These are phyloP conservation scores for Dusona sp. DNA, from an alignment of 2,888 invertebrate species.

Conservation along the genomic window DNA sequence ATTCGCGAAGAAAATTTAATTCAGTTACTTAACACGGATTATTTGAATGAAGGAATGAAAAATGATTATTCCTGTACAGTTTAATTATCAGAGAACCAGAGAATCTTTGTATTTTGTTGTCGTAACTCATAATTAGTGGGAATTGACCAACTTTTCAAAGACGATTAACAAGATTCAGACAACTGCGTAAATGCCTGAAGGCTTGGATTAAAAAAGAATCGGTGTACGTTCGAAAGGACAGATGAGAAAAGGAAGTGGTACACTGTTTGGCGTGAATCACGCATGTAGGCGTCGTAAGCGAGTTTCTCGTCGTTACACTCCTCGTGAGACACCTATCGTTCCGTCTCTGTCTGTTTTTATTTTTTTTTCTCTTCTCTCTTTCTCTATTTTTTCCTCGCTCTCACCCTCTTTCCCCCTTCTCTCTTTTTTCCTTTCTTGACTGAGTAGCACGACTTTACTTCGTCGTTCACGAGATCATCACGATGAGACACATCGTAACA, in stretches of 20 bases:
- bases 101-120: background rate
- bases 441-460: slow-evolving; percentile 46
- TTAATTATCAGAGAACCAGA: background rate
- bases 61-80: background rate
- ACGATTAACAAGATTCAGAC: slow-evolving; percentile 44
- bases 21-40: too few relatives aligned
- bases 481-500: slow-evolving; percentile 59
- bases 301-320: slow-evolving; percentile 62
- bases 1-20: too few relatives aligned
- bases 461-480: slow-evolving; percentile 59
- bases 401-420: background rate
- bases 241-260: slow-evolving; percentile 58
- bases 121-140: background rate
- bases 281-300: slow-evolving; percentile 74
- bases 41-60: background rate
- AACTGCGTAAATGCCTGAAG: slow-evolving; percentile 65
- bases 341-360: background rate
- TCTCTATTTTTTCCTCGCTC: background rate
- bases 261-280: slow-evolving; percentile 75
- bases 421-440: slow-evolving; percentile 16
- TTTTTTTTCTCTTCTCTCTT: slow-evolving; percentile 14
- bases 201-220: slow-evolving; percentile 49
- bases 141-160: slow-evolving; percentile 55
- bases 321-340: slow-evolving; percentile 46
- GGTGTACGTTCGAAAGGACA: slow-evolving; percentile 37